phyloP scores from a whole-genome alignment of 92 coral and sea anemone genomes.

The Meandrina meandrites region DNA sequence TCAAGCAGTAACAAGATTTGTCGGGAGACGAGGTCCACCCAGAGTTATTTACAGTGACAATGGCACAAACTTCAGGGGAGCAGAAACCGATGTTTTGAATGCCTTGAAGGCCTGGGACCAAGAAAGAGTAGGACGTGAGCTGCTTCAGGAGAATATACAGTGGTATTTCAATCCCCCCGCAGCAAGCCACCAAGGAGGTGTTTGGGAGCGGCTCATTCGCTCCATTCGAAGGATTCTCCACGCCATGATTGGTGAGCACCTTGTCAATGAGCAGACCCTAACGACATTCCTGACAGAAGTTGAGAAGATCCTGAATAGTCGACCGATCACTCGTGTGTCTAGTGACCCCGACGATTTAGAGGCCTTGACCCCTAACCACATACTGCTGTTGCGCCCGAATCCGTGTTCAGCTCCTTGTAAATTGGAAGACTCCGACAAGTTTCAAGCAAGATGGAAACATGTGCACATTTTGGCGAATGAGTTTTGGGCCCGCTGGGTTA shows the following conservation, averaged over 20 bases:
- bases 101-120: constrained; percentile 58
- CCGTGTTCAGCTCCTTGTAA: constrained; percentile 44
- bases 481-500: constrained; percentile 53
- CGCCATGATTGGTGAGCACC: constrained; percentile 51
- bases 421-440: constrained; percentile 21
- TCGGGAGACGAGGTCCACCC: constrained; percentile 60
- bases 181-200: too few relatives aligned
- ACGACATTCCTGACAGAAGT: constrained; percentile 50
- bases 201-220: constrained; percentile 60
- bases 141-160: too few relatives aligned
- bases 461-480: constrained; percentile 42
- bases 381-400: too few relatives aligned
- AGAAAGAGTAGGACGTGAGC: constrained; percentile 50
- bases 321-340: constrained; percentile 33
- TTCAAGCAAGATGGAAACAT: constrained; percentile 40
- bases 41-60: constrained; percentile 60
- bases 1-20: constrained; percentile 44
- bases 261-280: constrained; percentile 47
- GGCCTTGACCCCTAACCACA: too few relatives aligned
- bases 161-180: too few relatives aligned
- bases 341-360: too few relatives aligned
- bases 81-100: constrained; percentile 50
- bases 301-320: constrained; percentile 47
- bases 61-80: constrained; percentile 61
- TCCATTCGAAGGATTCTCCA: constrained; percentile 52